Evolutionary conservation across 2,797 vertebrate genomes (phyloP), one percentile per base, ranked within the genome.

Genomic region (Acanthornis magna): DNA sequence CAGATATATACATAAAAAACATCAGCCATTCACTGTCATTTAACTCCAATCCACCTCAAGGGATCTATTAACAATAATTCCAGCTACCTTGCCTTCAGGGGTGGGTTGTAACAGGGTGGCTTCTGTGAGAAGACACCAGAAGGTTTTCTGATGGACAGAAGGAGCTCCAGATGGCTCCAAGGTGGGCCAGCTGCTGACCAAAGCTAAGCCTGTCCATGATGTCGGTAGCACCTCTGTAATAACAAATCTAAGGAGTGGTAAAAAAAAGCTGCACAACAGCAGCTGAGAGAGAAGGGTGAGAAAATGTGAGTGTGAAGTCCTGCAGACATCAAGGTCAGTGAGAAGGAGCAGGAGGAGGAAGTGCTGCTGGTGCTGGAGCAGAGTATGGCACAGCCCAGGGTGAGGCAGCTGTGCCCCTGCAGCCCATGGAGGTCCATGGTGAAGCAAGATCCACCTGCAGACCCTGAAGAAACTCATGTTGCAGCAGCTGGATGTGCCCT

Each of bases 131-230:
- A 60, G 21, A n/a, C 18, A 11, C 9, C 7, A 57, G 50, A 71
- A 78, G 8, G 3, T 65, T 20, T n/a, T 8, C 16, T 18, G 5
- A 8, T 14, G 0, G 45, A 76, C 32, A 79, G 16, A 62, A 27
- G 11, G 13, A 30, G 8, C 45, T 36, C 38, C 32, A 68, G 21
- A 4, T 4, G 8, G 29, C 42, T 57, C 27, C 29, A 36, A 32
- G 34, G n/a, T 0, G 2, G 17, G 29, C 10, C n/a, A 4, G 1
- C 27, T 3, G 1, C 10, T 18, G 45, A 34, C 18, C 27, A 47
- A 67, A 80, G 4, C 11, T 68, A 38, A 79, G 18, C 22, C 18
- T 53, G 6, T 29, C 57, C n/a, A 22, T 5, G 0, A 11, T 5
- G 1, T 2, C 36, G 20, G 26, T 57, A 53, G 8, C 1, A 1